Conservation (phyloP, 2,797 vertebrate genomes). For the Buceros bicornis region DNA sequence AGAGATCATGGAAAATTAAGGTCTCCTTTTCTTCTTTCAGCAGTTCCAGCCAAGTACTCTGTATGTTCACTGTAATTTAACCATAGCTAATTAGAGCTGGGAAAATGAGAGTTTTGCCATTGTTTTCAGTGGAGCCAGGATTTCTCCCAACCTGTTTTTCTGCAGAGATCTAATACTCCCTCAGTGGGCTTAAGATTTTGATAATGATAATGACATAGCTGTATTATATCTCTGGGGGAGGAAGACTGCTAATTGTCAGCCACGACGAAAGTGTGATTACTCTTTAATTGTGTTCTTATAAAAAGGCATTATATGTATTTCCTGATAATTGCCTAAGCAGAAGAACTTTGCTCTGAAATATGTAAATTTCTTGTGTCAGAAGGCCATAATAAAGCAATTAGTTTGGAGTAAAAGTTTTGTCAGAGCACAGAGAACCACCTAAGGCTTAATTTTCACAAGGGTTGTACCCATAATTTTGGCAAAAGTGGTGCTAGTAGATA, state of each 20-base stretch:
- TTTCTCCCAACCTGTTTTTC: slow-evolving; percentile 51
- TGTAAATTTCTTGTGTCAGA: neutral
- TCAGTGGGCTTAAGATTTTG: slow-evolving; percentile 48
- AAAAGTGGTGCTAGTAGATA: neutral
- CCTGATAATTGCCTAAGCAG: slow-evolving; percentile 16
- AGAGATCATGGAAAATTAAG: slow-evolving; percentile 13
- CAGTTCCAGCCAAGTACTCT: neutral
- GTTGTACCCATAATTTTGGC: neutral
- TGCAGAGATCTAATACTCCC: slow-evolving; percentile 56
- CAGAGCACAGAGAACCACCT: neutral
- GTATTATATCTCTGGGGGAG: slow-evolving; percentile 26
- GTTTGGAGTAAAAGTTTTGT: neutral
- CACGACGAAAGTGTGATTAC: slow-evolving; percentile 53
- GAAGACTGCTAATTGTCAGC: slow-evolving; percentile 58
- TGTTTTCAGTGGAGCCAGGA: slow-evolving; percentile 49
- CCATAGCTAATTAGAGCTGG: slow-evolving; percentile 59
- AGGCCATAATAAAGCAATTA: neutral
- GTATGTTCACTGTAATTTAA: slow-evolving; percentile 57
- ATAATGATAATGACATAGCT: slow-evolving; percentile 67
- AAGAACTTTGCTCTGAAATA: slow-evolving; percentile 24
- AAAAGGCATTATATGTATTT: slow-evolving; percentile 47
- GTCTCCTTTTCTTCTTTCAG: slow-evolving; percentile 28
- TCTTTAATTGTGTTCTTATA: slow-evolving; percentile 55
- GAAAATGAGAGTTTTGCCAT: slow-evolving; percentile 48
- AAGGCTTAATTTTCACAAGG: neutral